Evolutionary conservation across 2,797 vertebrate genomes (phyloP).

Genomic region (Tapera naevia): DNA sequence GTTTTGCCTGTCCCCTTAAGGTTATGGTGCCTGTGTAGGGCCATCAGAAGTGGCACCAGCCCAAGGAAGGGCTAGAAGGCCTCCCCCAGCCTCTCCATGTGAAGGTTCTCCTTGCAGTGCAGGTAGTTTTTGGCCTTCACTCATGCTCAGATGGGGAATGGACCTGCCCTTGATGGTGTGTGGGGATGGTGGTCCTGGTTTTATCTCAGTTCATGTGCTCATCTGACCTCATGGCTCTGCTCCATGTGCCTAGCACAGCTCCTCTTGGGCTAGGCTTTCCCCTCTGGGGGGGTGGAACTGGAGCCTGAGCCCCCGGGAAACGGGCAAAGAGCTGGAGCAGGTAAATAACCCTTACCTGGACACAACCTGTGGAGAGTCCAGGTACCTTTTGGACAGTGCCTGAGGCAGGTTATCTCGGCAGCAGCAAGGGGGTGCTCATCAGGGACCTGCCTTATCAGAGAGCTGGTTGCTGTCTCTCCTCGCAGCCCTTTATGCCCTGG

Average conservation of each 20-base stretch:
- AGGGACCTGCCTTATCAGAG: conserved; percentile 75
- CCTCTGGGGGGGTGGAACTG: not conserved
- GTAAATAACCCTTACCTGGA: not conserved
- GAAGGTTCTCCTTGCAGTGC: too few species aligned
- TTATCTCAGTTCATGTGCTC: accelerated
- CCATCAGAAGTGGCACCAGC: not conserved
- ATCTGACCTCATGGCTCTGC: not conserved
- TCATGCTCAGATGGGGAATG: not conserved
- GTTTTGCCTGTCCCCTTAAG: not conserved
- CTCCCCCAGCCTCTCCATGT: not conserved
- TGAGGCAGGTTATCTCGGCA: conserved; percentile 69
- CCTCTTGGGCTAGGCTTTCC: not conserved
- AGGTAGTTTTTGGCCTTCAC: not conserved
- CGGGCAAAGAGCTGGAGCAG: not conserved
- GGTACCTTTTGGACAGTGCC: not conserved
- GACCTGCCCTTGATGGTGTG: not conserved
- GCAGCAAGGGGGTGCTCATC: conserved; percentile 74
- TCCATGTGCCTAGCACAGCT: not conserved
- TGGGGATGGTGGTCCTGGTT: not conserved
- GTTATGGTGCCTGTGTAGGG: not conserved
- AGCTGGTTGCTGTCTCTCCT: conserved; percentile 72
- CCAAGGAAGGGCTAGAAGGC: not conserved
- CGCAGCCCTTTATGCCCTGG: conserved; percentile 18
- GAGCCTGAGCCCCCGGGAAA: not conserved
- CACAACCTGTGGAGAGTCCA: not conserved